These are phyloP conservation scores for Vanessa atalanta DNA, from an alignment of 1,140 invertebrate species.

Conservation along the genomic window DNA sequence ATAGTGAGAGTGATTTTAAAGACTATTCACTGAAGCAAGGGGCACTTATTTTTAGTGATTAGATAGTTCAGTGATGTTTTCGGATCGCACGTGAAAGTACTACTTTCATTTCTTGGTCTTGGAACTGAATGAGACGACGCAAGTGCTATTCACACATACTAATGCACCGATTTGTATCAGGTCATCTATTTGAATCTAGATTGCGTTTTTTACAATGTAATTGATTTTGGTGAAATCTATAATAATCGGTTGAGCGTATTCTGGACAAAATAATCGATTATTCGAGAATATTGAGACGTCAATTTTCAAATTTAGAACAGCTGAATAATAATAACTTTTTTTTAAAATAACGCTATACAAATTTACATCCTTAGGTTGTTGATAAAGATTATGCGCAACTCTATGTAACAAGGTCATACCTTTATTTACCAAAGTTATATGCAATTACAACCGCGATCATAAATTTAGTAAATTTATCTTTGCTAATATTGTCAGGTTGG, in stretches of 20 bases:
- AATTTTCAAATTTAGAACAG: too few species aligned
- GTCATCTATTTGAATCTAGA: background rate
- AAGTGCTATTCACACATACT: background rate
- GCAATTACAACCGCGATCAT: too few species aligned
- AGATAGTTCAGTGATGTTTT: slow-evolving; percentile 6
- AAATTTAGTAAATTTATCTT: too few species aligned
- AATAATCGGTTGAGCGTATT: background rate
- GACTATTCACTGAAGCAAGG: background rate
- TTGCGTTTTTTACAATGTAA: background rate
- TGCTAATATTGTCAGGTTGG: too few species aligned
- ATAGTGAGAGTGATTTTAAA: background rate
- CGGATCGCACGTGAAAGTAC: background rate
- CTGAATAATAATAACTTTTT: too few species aligned
- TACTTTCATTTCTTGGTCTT: slow-evolving; percentile 11
- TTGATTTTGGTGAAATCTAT: background rate
- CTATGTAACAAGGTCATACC: too few species aligned
- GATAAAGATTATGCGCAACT: too few species aligned
- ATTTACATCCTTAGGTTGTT: too few species aligned
- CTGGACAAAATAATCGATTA: too few species aligned
- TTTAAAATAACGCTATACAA: too few species aligned
- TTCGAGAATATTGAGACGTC: too few species aligned
- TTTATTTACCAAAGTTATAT: too few species aligned
- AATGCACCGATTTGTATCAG: slow-evolving; percentile 4
- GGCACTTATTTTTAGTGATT: background rate
- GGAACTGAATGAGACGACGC: background rate